Evolutionary conservation across 2,113 vertebrate species (phyloP).

Genomic region (Regulus satrapa): DNA sequence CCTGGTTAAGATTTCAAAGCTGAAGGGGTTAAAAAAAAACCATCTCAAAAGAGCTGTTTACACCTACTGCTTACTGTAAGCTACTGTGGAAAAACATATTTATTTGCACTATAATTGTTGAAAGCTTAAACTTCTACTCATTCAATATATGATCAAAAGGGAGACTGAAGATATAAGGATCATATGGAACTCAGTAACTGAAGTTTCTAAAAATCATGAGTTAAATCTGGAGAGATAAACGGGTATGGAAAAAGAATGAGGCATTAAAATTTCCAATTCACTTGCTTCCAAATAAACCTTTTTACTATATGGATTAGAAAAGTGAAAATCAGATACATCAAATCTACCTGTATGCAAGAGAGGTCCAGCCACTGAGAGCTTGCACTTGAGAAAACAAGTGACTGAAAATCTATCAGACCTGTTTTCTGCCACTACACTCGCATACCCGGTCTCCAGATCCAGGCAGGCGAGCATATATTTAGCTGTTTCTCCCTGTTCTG

Average conservation of each 20-base stretch:
- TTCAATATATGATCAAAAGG: neutral
- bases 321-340: neutral
- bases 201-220: neutral
- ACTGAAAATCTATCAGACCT: neutral
- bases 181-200: neutral
- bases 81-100: neutral
- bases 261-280: neutral
- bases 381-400: neutral
- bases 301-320: neutral
- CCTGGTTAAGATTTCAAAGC: neutral
- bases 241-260: neutral
- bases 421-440: neutral
- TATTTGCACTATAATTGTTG: neutral
- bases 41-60: neutral
- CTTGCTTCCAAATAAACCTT: neutral
- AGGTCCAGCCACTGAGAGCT: neutral
- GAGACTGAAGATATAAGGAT: neutral
- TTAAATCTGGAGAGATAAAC: neutral
- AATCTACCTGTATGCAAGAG: neutral
- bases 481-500: neutral
- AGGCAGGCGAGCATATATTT: neutral
- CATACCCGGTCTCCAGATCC: neutral
- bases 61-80: neutral
- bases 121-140: neutral
- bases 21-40: neutral